Evolutionary conservation across 2,888 invertebrate genomes (phyloP), one percentile per base, ranked within the genome.

Genomic region (Drymonia ruficornis): DNA sequence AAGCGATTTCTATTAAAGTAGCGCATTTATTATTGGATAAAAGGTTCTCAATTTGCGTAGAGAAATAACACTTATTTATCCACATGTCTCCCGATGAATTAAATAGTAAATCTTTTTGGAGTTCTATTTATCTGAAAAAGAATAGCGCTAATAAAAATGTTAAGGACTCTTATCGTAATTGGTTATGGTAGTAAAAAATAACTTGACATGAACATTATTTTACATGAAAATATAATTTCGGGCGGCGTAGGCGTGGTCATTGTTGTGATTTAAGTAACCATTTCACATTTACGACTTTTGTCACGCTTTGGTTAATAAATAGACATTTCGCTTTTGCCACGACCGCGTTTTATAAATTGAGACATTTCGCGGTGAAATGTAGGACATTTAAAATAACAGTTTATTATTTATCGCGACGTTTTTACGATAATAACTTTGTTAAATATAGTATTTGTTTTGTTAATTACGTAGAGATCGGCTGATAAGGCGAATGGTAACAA

Each of bases 281-380:
- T 78, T 81, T 69, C 75, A 78, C 76, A 78, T 85, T 85, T 80
- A 87, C 82, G 70, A 78, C 81, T 80, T 84, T 84, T 84, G 86
- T 84, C 86, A 87, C 86, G 87, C 84, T 81, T 78, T 67, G 72
- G 63, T 78, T 74, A 76, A 84, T 83, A 85, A 86, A 88, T 87
- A 85, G 83, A 85, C 84, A 83, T 87, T 87, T 81, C 78, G 74
- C 80, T 28, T 45, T 45, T 45, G 45, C 28, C 80, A 76, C 67
- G 60, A 15, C 28, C 45, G 45, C 28, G n/a, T 45, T 45, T 45
- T 45, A 45, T 28, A 45, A 45, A 45, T 45, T 45, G 28, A 45
- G 23, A 28, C 45, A 28, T 45, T 43, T 28, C 28, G 45, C 45
- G n/a, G 45, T 70, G 67, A 74, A 66, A 65, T 70, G 66, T 67